These are phyloP conservation scores for Hydra vulgaris DNA, from an alignment of 30 jellyfish, hydroid and myxozoan genomes.

Conservation along the genomic window DNA sequence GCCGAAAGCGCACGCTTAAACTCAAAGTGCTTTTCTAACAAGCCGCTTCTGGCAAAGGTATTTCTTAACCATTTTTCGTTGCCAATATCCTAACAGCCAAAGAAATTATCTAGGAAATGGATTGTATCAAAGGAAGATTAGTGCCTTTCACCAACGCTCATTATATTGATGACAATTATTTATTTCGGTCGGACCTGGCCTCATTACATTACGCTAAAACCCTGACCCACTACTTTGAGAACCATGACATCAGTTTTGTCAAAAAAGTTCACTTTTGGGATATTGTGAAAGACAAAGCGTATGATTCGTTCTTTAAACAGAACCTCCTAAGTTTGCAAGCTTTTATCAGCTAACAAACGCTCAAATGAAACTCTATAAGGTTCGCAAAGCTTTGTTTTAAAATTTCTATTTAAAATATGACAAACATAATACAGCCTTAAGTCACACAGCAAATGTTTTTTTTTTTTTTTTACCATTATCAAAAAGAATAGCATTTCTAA, in stretches of 20 bases:
- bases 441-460: too few relatives aligned
- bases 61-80: neutral
- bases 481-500: too few relatives aligned
- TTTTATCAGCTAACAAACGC: too few relatives aligned
- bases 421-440: too few relatives aligned
- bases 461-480: too few relatives aligned
- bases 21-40: neutral
- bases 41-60: neutral
- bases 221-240: neutral
- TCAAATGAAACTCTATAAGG: too few relatives aligned
- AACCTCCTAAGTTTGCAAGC: too few relatives aligned
- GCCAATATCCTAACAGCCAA: neutral
- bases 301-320: too few relatives aligned
- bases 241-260: neutral
- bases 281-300: neutral
- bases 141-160: neutral
- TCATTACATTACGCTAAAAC: neutral
- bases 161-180: neutral
- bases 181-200: neutral
- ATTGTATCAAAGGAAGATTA: neutral
- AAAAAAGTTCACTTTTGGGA: neutral
- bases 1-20: neutral
- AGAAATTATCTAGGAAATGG: neutral
- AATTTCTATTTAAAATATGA: too few relatives aligned
- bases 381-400: too few relatives aligned